Evolutionary conservation across 37 sponge, comb jelly and placozoan genomes (phyloP), one percentile per base, ranked within the genome.

Genomic region (Hormiphora californensis): DNA sequence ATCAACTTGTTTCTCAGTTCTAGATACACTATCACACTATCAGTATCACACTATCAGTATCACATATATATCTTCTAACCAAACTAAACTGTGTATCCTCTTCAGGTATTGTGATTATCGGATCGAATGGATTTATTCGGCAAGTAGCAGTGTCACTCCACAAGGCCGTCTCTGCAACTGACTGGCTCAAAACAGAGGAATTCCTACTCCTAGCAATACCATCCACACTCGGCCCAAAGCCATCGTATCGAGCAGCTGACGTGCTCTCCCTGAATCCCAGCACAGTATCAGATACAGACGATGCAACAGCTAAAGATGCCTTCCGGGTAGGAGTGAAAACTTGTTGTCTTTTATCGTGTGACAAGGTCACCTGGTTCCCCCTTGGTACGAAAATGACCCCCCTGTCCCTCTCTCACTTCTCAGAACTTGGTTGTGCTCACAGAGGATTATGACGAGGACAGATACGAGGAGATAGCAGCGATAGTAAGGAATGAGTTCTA

Each of bases 351-450:
- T n/a, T n/a, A n/a, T n/a, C n/a, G n/a, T n/a, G n/a, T n/a, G n/a
- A n/a, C n/a, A n/a, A n/a, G n/a, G n/a, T n/a, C n/a, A n/a, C n/a
- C n/a, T n/a, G n/a, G n/a, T n/a, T n/a, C n/a, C n/a, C n/a, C n/a
- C n/a, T n/a, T n/a, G n/a, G n/a, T n/a, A n/a, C n/a, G n/a, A n/a
- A n/a, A n/a, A n/a, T n/a, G n/a, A n/a, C n/a, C n/a, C n/a, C n/a
- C n/a, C n/a, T n/a, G n/a, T n/a, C n/a, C n/a, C n/a, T n/a, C n/a
- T n/a, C n/a, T n/a, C n/a, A 17, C 7, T 57, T 57, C 27, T 57
- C 61, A 57, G 61, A 57, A 57, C n/a, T 28, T 57, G 61, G n/a
- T 57, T 12, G 61, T 57, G n/a, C 27, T 57, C n/a, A 57, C 61
- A 21, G 61, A 57, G 4, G 61, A 28, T 5, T 57, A 28, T 57